A percentile compares a stretch with the other conserved stretches of the same genome.
These are phyloP conservation scores for Momotus momota DNA, from an alignment of 2,797 vertebrate genomes.

Conservation along the genomic window DNA sequence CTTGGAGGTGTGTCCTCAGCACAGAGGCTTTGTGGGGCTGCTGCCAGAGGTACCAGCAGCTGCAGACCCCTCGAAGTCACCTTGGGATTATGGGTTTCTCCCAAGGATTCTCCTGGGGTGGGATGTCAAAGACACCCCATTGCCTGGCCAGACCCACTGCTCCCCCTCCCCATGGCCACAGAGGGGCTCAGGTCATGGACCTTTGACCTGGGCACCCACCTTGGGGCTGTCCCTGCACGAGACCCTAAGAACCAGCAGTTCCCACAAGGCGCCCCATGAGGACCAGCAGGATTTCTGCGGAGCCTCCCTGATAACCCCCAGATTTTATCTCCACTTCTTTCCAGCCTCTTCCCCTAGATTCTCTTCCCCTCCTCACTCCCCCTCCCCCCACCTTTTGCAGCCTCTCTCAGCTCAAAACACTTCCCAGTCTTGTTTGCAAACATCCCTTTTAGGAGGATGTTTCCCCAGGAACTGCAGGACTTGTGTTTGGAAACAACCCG, in stretches of 20 bases:
- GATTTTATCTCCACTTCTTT: not conserved
- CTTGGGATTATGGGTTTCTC: not conserved
- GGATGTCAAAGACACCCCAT: not conserved
- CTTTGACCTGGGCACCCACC: not conserved
- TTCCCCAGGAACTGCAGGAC: not conserved
- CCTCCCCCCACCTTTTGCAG: not conserved
- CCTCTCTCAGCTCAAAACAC: not conserved
- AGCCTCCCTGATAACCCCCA: not conserved
- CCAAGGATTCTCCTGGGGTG: not conserved
- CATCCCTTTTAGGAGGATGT: not conserved
- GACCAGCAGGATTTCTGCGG: not conserved
- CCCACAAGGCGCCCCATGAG: accelerated
- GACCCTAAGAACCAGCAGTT: not conserved
- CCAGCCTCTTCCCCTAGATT: not conserved
- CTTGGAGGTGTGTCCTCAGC: not conserved
- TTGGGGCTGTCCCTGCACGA: not conserved
- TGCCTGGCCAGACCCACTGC: not conserved
- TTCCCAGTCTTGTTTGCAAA: not conserved
- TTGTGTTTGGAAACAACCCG: not conserved
- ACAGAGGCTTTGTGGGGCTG: not conserved
- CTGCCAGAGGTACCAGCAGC: not conserved
- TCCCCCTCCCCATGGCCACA: accelerated
- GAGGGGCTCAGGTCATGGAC: not conserved
- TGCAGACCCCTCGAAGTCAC: not conserved
- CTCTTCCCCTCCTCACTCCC: accelerated